A percentile compares a stretch with the other conserved stretches of the same genome.
These are phyloP conservation scores for Oplegnathus fasciatus DNA, from an alignment of 2,113 vertebrate species.

Conservation along the genomic window DNA sequence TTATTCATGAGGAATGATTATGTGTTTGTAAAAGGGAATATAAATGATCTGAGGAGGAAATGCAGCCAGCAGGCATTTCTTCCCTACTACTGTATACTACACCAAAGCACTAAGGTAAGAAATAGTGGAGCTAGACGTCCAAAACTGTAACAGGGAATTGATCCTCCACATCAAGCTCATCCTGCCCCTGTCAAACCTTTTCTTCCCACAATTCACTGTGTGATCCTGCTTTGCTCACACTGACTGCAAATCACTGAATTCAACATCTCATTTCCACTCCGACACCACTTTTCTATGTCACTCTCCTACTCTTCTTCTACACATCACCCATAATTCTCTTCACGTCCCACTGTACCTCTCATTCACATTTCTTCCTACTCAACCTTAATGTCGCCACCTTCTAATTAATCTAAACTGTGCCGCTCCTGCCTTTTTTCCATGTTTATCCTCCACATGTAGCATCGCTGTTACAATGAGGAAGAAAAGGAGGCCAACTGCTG, in stretches of 20 bases:
- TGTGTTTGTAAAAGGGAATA: neutral
- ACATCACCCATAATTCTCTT: constrained; percentile 1
- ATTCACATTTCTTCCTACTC: neutral
- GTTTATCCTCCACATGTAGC: constrained; percentile 24
- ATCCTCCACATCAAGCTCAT: constrained; percentile 3
- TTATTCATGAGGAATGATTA: neutral
- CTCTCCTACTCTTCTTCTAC: neutral
- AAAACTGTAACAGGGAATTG: neutral
- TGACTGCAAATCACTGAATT: constrained; percentile 9
- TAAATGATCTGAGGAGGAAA: neutral
- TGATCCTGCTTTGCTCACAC: constrained; percentile 1
- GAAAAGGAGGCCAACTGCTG: constrained; percentile 48
- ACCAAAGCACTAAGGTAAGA: neutral
- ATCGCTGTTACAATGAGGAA: constrained; percentile 1
- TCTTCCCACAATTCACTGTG: constrained; percentile 10
- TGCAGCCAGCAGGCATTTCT: neutral
- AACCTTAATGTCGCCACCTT: neutral
- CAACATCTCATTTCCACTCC: neutral
- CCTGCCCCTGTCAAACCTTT: neutral
- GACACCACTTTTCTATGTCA: neutral
- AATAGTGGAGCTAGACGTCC: neutral
- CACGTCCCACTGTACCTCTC: neutral
- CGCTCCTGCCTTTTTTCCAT: constrained; percentile 7
- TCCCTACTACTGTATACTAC: neutral
- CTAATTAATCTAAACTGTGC: constrained; percentile 17